Evolutionary conservation across 2,113 vertebrate genomes (phyloP).

Genomic region (Heliornis fulica): DNA sequence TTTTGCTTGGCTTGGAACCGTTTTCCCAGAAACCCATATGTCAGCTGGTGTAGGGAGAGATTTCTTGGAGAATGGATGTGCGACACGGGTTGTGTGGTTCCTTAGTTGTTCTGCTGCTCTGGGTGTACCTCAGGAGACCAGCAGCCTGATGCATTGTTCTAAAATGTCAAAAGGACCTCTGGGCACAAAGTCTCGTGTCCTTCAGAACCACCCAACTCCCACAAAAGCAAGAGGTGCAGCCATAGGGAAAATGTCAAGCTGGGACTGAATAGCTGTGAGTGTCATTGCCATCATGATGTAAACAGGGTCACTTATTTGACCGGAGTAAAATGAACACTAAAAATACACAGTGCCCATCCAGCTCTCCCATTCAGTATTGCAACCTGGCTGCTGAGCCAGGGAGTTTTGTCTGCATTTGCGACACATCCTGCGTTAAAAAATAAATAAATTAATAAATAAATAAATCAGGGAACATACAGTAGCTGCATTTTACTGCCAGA

Average conservation of each 20-base stretch:
- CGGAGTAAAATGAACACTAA: not conserved
- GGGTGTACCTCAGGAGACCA: conserved; percentile 23
- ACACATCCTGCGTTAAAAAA: not conserved
- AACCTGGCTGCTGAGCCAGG: not conserved
- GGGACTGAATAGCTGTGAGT: not conserved
- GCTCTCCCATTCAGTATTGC: not conserved
- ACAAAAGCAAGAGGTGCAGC: not conserved
- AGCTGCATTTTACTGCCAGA: conserved; percentile 71
- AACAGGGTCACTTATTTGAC: not conserved
- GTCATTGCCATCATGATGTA: not conserved
- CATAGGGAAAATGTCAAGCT: conserved; percentile 27
- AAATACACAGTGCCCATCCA: not conserved
- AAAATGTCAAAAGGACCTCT: conserved; percentile 51
- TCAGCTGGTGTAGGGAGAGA: not conserved
- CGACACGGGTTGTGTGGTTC: not conserved
- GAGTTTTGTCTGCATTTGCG: conserved; percentile 39
- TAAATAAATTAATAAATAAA: not conserved
- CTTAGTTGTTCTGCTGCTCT: not conserved
- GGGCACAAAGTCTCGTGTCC: not conserved
- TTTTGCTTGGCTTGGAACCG: conserved; percentile 7
- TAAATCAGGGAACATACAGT: conserved; percentile 49
- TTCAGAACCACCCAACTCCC: conserved; percentile 37
- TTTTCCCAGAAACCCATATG: conserved; percentile 16
- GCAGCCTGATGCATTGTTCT: conserved; percentile 39
- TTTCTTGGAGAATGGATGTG: conserved; percentile 20